Evolutionary conservation across 2,113 vertebrate species (phyloP).

Genomic region (Tragelaphus strepsiceros): DNA sequence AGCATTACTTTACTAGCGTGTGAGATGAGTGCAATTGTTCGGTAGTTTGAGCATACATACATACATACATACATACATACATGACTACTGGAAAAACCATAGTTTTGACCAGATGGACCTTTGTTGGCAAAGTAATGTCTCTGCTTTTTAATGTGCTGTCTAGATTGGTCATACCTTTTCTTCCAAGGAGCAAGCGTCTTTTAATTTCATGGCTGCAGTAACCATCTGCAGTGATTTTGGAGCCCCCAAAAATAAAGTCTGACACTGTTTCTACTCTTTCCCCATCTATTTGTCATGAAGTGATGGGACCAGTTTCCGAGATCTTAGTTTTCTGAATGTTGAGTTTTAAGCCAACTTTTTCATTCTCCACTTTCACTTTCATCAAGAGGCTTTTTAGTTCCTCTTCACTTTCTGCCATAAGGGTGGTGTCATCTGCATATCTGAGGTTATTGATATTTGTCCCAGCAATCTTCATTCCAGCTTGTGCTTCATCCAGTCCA

Average conservation of each 20-base stretch:
- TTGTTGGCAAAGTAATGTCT: too few relatives aligned
- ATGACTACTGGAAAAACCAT: too few relatives aligned
- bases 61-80: too few relatives aligned
- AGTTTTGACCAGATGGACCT: too few relatives aligned
- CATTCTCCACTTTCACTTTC: neutral
- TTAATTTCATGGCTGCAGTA: neutral
- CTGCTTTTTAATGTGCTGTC: too few relatives aligned
- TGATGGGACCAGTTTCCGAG: neutral
- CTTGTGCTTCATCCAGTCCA: neutral
- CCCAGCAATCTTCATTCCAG: neutral
- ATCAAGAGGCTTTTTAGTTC: neutral
- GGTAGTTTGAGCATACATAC: too few relatives aligned
- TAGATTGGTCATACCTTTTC: too few relatives aligned
- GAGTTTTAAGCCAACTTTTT: neutral
- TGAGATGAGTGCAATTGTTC: too few relatives aligned
- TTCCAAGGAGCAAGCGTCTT: rapidly evolving
- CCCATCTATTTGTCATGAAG: neutral
- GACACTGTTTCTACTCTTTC: neutral
- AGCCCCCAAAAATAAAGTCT: neutral
- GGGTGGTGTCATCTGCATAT: neutral
- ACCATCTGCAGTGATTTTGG: neutral
- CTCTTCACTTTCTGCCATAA: neutral
- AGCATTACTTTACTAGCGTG: too few relatives aligned
- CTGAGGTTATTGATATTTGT: neutral
- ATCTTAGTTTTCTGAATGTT: neutral